Conservation (phyloP, 2,113 vertebrate species). For the Ammodytes marinus region DNA sequence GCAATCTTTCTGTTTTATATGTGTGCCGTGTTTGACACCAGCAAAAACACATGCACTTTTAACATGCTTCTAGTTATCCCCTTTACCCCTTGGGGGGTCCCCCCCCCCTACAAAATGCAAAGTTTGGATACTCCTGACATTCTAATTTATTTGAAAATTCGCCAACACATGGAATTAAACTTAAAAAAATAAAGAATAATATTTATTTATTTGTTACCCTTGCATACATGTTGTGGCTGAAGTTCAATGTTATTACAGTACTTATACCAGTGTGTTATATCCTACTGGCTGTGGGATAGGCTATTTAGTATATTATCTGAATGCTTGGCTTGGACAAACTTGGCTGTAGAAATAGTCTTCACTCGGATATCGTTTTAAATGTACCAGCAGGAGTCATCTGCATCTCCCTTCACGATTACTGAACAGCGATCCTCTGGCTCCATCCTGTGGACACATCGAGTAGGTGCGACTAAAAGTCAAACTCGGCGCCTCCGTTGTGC, state of each 20-base stretch:
- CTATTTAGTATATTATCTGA: not conserved
- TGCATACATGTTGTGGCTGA: too few species aligned
- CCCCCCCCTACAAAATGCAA: too few species aligned
- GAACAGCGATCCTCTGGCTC: slow-evolving; percentile 30
- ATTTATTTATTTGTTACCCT: too few species aligned
- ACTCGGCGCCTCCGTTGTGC: slow-evolving; percentile 29
- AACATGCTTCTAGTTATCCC: too few species aligned
- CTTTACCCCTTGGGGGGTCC: too few species aligned
- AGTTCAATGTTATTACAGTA: too few species aligned
- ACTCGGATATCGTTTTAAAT: not conserved
- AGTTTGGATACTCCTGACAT: too few species aligned
- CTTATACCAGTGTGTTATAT: not conserved
- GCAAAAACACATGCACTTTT: too few species aligned
- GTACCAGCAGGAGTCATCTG: not conserved
- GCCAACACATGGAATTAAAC: too few species aligned
- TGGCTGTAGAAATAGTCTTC: not conserved
- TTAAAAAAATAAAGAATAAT: too few species aligned
- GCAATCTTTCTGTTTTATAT: not conserved
- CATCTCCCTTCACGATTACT: too few species aligned
- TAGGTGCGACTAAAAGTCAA: not conserved
- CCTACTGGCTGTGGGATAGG: not conserved
- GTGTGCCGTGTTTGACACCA: not conserved
- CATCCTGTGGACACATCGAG: slow-evolving; percentile 35
- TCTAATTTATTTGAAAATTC: too few species aligned
- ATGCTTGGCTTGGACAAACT: not conserved